Percentiles rank a stretch among this genome's conserved stretches.
Conservation (phyloP, 1,140 invertebrate genomes). For the Ridgeia piscesae region DNA sequence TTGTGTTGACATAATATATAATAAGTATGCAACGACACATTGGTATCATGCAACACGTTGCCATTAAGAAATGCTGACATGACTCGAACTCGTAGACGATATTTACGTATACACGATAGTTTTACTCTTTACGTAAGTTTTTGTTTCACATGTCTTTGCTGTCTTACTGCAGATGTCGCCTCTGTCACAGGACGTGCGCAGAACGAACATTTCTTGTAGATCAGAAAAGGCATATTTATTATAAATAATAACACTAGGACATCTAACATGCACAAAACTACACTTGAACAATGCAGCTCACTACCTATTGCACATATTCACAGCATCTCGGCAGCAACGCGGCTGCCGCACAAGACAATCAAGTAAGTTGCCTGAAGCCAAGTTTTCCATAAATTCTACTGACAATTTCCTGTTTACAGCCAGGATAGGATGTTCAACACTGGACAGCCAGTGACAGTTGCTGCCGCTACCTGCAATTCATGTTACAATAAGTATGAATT, state of each 20-base stretch:
- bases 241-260: slow-evolving; percentile 6
- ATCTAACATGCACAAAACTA: slow-evolving; percentile 6
- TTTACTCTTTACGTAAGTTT: not conserved
- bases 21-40: not conserved
- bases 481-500: not conserved
- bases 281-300: slow-evolving; percentile 4
- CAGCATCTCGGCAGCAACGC: not conserved
- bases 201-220: not conserved
- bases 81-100: slow-evolving; percentile 3
- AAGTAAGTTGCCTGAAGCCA: not conserved
- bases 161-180: not conserved
- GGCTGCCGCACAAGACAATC: not conserved
- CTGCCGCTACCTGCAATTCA: not conserved
- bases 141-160: not conserved
- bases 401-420: not conserved
- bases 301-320: not conserved
- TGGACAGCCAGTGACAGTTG: not conserved
- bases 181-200: not conserved
- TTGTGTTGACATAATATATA: slow-evolving; percentile 6
- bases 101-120: not conserved
- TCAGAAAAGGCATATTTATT: not conserved
- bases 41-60: not conserved
- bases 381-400: not conserved
- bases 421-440: not conserved
- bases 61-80: slow-evolving; percentile 5